Percentiles rank a stretch among this genome's conserved stretches.
These are phyloP conservation scores for Myotis vivesi DNA, from an alignment of 2,797 vertebrate species.

Conservation along the genomic window DNA sequence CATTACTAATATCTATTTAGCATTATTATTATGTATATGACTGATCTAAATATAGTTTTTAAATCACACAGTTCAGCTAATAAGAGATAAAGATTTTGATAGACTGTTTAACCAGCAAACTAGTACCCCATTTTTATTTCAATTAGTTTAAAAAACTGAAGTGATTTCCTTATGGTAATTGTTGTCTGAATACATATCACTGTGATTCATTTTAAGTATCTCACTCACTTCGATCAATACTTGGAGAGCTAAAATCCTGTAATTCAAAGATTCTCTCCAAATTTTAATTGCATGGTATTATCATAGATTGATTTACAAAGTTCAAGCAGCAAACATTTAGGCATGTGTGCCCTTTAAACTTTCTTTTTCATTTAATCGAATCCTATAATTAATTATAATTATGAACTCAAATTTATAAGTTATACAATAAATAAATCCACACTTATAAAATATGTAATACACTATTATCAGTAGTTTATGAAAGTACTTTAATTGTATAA, in stretches of 20 bases:
- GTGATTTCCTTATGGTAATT: slow-evolving; percentile 6
- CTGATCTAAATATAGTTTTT: background rate
- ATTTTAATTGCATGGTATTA: slow-evolving; percentile 39
- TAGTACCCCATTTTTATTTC: background rate
- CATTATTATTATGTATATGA: background rate
- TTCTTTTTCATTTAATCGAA: slow-evolving; percentile 8
- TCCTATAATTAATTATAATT: background rate
- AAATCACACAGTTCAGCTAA: slow-evolving; percentile 17
- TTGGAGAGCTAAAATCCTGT: background rate
- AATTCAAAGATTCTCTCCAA: slow-evolving; percentile 13
- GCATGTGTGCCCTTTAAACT: background rate
- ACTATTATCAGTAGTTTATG: background rate
- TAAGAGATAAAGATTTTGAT: background rate
- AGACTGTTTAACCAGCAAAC: background rate
- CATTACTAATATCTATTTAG: background rate
- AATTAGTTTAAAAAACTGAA: slow-evolving; percentile 24
- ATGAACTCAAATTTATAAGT: background rate
- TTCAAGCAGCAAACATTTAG: background rate
- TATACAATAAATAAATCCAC: slow-evolving; percentile 7
- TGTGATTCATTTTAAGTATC: slow-evolving; percentile 18
- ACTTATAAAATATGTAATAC: slow-evolving; percentile 19
- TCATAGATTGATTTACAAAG: background rate
- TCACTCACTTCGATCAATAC: background rate
- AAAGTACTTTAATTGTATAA: slow-evolving; percentile 18
- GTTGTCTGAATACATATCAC: background rate